Evolutionary conservation across 2,797 vertebrate species (phyloP).

Genomic region (Alcedo atthis): DNA sequence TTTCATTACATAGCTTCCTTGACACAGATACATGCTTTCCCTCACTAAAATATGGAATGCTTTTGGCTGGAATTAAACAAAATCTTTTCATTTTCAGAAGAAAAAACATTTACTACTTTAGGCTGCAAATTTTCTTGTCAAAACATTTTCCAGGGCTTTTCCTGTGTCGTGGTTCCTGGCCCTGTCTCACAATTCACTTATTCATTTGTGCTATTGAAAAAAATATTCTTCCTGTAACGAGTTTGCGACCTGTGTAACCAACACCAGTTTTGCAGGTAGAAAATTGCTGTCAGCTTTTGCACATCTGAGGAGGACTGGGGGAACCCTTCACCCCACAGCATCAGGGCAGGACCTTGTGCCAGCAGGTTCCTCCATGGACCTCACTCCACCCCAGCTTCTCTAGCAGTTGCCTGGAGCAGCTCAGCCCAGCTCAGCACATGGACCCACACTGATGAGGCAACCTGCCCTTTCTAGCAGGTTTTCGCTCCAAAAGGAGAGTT

Average conservation of each 20-base stretch:
- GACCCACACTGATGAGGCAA: not conserved
- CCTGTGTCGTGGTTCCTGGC: not conserved
- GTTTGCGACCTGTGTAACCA: not conserved
- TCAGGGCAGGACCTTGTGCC: not conserved
- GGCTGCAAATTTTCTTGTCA: not conserved
- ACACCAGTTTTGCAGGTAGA: not conserved
- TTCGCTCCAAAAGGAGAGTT: fast-evolving
- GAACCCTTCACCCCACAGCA: fast-evolving
- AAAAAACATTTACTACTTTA: not conserved
- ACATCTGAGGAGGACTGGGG: fast-evolving
- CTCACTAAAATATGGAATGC: not conserved
- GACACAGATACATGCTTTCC: not conserved
- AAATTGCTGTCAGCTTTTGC: not conserved
- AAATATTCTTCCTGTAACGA: not conserved
- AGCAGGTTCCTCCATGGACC: not conserved
- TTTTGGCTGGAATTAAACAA: not conserved
- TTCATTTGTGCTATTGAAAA: not conserved
- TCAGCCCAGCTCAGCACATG: not conserved
- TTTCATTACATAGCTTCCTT: not conserved
- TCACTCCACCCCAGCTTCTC: not conserved
- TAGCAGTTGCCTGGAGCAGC: not conserved
- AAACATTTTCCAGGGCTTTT: not conserved
- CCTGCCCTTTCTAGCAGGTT: not conserved
- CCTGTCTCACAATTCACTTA: not conserved
- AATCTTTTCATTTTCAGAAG: not conserved